These are phyloP conservation scores for Aleiodes testaceus DNA, from an alignment of 2,888 invertebrate genomes.

Conservation along the genomic window DNA sequence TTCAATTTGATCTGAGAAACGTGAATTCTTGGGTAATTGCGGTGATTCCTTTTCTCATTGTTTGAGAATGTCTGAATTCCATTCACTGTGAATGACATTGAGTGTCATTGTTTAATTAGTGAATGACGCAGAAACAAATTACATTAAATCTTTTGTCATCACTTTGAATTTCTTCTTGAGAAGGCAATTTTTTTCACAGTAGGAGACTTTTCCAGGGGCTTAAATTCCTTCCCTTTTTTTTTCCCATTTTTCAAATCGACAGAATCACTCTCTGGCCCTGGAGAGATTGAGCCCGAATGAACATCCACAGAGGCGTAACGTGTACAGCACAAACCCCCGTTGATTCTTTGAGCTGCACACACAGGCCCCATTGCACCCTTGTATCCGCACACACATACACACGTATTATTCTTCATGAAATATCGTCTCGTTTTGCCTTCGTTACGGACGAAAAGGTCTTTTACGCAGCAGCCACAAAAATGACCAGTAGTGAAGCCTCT, in stretches of 20 bases:
- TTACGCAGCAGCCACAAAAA: slow-evolving; percentile 29
- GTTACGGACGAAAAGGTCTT: slow-evolving; percentile 33
- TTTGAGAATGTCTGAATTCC: no score
- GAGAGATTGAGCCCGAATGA: slow-evolving; percentile 38
- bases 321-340: slow-evolving; percentile 7
- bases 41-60: no score
- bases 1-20: no score
- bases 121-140: no score
- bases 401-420: slow-evolving; percentile 30
- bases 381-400: slow-evolving; percentile 22
- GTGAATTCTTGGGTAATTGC: no score
- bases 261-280: slow-evolving; percentile 22
- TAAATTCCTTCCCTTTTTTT: not conserved
- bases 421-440: slow-evolving; percentile 32
- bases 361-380: slow-evolving; percentile 10
- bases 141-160: no score
- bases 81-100: no score
- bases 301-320: slow-evolving; percentile 38
- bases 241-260: slow-evolving; percentile 16
- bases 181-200: no score
- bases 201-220: no score
- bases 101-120: no score
- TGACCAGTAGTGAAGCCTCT: slow-evolving; percentile 25
- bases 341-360: slow-evolving; percentile 36
- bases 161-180: no score